A percentile compares a stretch with the other conserved stretches of the same genome.
These are phyloP conservation scores for Cosmorhoe ocellata DNA, from an alignment of 2,888 invertebrate genomes.

Conservation along the genomic window DNA sequence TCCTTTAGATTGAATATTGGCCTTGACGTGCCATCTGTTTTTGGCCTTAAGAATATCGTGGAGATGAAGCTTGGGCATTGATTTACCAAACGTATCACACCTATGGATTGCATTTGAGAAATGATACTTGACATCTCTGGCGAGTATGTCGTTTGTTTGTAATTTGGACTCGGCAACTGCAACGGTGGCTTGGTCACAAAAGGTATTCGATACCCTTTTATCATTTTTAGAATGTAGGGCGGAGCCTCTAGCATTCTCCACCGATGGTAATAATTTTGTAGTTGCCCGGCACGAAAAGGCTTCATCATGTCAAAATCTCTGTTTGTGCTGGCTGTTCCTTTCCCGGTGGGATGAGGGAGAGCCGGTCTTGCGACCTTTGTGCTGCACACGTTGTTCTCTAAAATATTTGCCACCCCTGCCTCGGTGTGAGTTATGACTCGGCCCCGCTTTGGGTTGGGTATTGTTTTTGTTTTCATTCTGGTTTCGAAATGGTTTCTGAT, in stretches of 20 bases:
- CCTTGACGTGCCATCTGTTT: conserved; percentile 25
- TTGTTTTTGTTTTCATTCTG: background rate
- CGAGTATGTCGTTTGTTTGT: background rate
- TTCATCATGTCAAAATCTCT: background rate
- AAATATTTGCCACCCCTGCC: background rate
- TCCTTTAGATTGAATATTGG: conserved; percentile 20
- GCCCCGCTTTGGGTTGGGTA: background rate
- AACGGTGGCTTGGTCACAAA: conserved; percentile 16
- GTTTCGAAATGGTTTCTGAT: background rate
- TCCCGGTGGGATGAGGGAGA: conserved; percentile 2
- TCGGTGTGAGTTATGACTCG: background rate
- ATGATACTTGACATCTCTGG: conserved; percentile 21
- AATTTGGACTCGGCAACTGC: conserved; percentile 2
- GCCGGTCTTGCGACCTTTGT: conserved; percentile 1
- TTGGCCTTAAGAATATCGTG: conserved; percentile 25
- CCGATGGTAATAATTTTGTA: background rate
- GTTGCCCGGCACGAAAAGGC: conserved; percentile 17
- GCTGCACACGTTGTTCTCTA: background rate
- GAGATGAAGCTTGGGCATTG: conserved; percentile 28
- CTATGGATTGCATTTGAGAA: conserved; percentile 16
- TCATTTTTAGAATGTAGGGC: conserved; percentile 6
- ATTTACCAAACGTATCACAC: conserved; percentile 14
- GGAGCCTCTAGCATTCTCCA: conserved; percentile 15
- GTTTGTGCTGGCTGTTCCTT: background rate
- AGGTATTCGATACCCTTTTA: conserved; percentile 18